Base-by-base conservation (phyloP, 2,888 invertebrate genomes). In the Punctoribates punctum region DNA sequence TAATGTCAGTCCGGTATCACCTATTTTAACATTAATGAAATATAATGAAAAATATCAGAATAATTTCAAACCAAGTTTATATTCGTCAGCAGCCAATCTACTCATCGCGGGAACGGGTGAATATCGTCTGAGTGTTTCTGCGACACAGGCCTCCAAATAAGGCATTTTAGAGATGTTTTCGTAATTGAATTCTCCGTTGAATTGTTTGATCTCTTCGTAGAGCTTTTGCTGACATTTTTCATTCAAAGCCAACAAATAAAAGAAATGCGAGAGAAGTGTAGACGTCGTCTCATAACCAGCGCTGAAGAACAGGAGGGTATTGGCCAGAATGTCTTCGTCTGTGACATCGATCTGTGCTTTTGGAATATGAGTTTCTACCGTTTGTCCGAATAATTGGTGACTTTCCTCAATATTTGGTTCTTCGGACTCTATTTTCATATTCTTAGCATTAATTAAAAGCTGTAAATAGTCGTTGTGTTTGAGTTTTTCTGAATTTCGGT, bases 221-320 rank as follows among this genome's bases (percentile, higher is more conserved):
- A 87, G 84, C 78, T 82, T 85, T 11, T 83, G 82, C 80, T 88
- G 88, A 23, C 87, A 82, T 0, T 84, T 82, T 46, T 85, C 86
- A 80, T 88, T 85, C 15, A 85, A 79, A 0, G 88, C 87, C 70
- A 88, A 81, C 78, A 86, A 85, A 80, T 87, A 88, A 0, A 87
- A 84, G 0, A 86, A 83, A 78, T 88, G 88, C 77, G 87, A 85
- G 1, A 89, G 85, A 0, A 88, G 86, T 0, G 88, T 86, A 0
- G 89, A 88, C 0, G 88, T 88, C 0, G 89, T 88, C 81, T 88
- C 88, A 79, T 88, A 88, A 0, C 90, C 90, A 15, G 88, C 88
- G n/a, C 87, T 83, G 84, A 88, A 87, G 81, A 88, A 88, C 23
- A 88, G 81, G 82, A 88, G 86, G 3, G 87, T 86, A 75, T 89